Base-by-base conservation (phyloP, 2,797 vertebrate genomes). In the Oryzias sinensis region DNA sequence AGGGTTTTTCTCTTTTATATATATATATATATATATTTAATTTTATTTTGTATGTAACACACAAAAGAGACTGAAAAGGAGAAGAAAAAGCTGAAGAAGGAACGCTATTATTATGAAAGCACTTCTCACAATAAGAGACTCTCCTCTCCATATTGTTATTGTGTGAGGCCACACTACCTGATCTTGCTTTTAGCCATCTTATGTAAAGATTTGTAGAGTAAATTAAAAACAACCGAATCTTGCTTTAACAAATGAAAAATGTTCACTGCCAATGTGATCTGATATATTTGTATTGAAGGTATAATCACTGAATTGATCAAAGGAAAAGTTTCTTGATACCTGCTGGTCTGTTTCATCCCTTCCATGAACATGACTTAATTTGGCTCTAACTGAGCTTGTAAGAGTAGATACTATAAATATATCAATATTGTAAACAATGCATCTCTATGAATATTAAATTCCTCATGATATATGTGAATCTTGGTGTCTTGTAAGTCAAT, bases 391-490 rank as follows among this genome's bases (percentile, higher is more conserved):
- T 40, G 81, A 87, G 77, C 83, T 74, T 82, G 76, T 88, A 82
- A 80, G 44, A 83, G 72, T 84, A 84, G 80, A 82, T 68, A 62
- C 49, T 80, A 74, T 82, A 89, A 79, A 81, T 84, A 82, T 84
- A 83, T 74, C 77, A 59, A 87, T 72, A 84, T 77, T 90, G 89
- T 90, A 88, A 88, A 85, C 74, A 72, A 80, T 82, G 79, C 83
- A 88, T 87, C 82, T 85, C 82, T 87, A 82, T 87, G 68, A 82
- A 83, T 77, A 89, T 83, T 86, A 90, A 89, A 90, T 87, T 76
- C 76, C 72, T 84, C 74, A 82, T 85, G 79, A 76, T 84, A 76
- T 84, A 81, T 82, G 73, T 82, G 72, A 52, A 51, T 62, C 5
- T 4, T 17, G 44, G 46, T 58, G 0, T 50, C 37, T 51, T 46